phyloP scores from a whole-genome alignment of 2,113 vertebrate species.

The Notothenia rossii region DNA sequence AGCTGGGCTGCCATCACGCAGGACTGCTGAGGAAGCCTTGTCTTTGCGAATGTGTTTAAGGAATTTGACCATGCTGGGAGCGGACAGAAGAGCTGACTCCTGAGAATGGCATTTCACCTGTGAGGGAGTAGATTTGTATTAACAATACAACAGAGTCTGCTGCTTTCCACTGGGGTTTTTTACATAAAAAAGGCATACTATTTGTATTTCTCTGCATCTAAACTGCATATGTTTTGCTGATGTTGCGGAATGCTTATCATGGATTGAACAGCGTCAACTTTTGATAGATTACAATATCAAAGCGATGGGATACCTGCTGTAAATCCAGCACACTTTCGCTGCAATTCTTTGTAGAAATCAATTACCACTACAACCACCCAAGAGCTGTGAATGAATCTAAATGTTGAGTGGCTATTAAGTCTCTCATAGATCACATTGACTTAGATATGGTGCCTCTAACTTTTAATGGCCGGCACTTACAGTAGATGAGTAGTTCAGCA shows the following conservation, averaged over 20 bases:
- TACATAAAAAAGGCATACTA: constrained; percentile 54
- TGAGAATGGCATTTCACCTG: constrained; percentile 64
- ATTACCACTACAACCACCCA: constrained; percentile 59
- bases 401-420: constrained; percentile 77
- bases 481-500: constrained; percentile 77
- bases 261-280: constrained; percentile 32
- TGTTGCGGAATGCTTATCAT: constrained; percentile 40
- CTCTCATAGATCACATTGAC: constrained; percentile 77
- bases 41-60: constrained; percentile 71
- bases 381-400: constrained; percentile 67
- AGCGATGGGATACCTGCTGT: constrained; percentile 33
- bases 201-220: constrained; percentile 25
- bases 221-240: constrained; percentile 50
- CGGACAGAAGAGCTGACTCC: constrained; percentile 72
- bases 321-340: constrained; percentile 33
- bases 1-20: constrained; percentile 50
- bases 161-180: constrained; percentile 28
- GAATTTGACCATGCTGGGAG: constrained; percentile 67
- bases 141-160: constrained; percentile 37
- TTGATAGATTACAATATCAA: constrained; percentile 59
- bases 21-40: constrained; percentile 78
- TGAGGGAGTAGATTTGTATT: constrained; percentile 58
- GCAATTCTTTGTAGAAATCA: constrained; percentile 68
- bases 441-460: constrained; percentile 78
- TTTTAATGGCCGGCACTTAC: constrained; percentile 80